Evolutionary conservation across 2,888 invertebrate species (phyloP).

Genomic region (Drosophila lacicola): DNA sequence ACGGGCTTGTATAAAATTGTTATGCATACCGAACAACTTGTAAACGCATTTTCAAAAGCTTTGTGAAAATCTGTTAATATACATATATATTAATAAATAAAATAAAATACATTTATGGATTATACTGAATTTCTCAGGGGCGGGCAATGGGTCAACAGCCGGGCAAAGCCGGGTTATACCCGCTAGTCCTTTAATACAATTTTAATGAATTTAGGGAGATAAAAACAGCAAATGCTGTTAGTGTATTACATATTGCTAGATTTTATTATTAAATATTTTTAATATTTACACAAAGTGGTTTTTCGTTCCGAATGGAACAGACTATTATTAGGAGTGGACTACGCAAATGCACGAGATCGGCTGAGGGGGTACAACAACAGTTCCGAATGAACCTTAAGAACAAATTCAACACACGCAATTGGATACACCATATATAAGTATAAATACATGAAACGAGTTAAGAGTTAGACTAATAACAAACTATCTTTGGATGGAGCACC

Average conservation of each 20-base stretch:
- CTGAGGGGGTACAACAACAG: conserved; percentile 11
- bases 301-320: conserved; percentile 11
- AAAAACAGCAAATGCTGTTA: conserved; percentile 4
- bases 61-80: too few relatives aligned
- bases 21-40: too few relatives aligned
- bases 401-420: conserved; percentile 24
- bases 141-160: too few relatives aligned
- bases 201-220: neutral
- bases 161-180: too few relatives aligned
- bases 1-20: too few relatives aligned
- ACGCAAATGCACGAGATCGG: conserved; percentile 25
- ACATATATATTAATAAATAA: too few relatives aligned
- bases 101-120: too few relatives aligned
- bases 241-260: conserved; percentile 1
- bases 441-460: conserved; percentile 45
- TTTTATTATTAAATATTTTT: neutral
- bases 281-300: conserved; percentile 26
- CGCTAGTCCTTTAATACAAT: too few relatives aligned
- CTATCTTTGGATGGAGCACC: conserved; percentile 7
- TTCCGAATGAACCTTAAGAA: conserved; percentile 10
- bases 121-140: too few relatives aligned
- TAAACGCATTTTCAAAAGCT: too few relatives aligned
- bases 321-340: neutral
- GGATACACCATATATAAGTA: conserved; percentile 17
- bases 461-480: conserved; percentile 38